A percentile compares a stretch with the other conserved stretches of the same genome.
Conservation (phyloP, 2,113 vertebrate species). For the Cavia porcellus region DNA sequence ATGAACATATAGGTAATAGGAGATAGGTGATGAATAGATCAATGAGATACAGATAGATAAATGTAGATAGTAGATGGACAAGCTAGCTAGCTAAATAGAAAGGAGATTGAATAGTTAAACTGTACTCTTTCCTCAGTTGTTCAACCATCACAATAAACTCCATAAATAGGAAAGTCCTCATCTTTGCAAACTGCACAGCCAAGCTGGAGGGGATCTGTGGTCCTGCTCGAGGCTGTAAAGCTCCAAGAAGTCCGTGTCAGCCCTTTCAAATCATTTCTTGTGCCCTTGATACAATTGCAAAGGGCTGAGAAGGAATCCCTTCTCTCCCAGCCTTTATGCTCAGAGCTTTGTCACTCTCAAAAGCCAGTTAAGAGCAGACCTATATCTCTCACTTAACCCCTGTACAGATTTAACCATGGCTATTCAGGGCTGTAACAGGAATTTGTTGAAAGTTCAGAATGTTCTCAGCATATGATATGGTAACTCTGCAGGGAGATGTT, state of each 20-base stretch:
- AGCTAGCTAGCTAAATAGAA: not conserved
- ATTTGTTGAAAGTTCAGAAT: slow-evolving; percentile 68
- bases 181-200: not conserved
- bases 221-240: not conserved
- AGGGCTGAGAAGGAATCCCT: not conserved
- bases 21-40: not conserved
- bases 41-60: not conserved
- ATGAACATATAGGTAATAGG: not conserved
- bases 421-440: slow-evolving; percentile 15
- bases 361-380: slow-evolving; percentile 19
- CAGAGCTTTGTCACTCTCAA: slow-evolving; percentile 57
- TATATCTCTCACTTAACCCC: slow-evolving; percentile 78
- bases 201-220: not conserved
- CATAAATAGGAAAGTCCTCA: not conserved
- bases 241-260: not conserved
- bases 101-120: not conserved
- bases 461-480: slow-evolving; percentile 58
- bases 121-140: not conserved
- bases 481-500: slow-evolving; percentile 78
- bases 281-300: not conserved
- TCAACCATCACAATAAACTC: not conserved
- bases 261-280: not conserved
- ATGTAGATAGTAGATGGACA: not conserved
- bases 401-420: slow-evolving; percentile 33
- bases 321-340: not conserved